Conservation (phyloP, 2,113 vertebrate genomes). For the Psophia crepitans region DNA sequence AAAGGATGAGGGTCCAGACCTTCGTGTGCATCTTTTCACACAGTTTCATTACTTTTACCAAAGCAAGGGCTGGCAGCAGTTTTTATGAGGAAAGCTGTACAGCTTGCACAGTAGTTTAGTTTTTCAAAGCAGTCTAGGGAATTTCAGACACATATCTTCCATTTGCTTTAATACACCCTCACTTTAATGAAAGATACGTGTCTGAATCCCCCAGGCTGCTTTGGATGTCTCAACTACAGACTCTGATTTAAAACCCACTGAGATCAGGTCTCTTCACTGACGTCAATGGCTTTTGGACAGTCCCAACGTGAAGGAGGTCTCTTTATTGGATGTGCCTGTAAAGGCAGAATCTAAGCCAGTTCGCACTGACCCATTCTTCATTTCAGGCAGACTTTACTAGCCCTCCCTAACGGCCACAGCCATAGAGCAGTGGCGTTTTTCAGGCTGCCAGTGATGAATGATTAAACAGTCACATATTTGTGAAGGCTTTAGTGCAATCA, state of each 20-base stretch:
- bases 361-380: not conserved
- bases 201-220: slow-evolving; percentile 8
- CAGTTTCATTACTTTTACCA: not conserved
- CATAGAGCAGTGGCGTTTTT: not conserved
- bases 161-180: not conserved
- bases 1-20: not conserved
- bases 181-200: not conserved
- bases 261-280: not conserved
- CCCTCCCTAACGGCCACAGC: not conserved
- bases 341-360: not conserved
- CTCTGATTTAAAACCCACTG: slow-evolving; percentile 2
- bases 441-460: not conserved
- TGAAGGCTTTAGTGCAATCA: not conserved
- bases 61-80: not conserved
- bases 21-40: not conserved
- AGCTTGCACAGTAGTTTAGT: not conserved
- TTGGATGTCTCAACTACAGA: not conserved
- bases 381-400: not conserved
- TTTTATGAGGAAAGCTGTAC: not conserved
- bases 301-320: not conserved
- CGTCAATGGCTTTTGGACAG: not conserved
- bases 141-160: slow-evolving; percentile 19
- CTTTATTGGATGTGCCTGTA: not conserved
- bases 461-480: not conserved
- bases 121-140: slow-evolving; percentile 31